Conservation (phyloP, 2,888 invertebrate genomes). For the Caradrina clavipalpis region DNA sequence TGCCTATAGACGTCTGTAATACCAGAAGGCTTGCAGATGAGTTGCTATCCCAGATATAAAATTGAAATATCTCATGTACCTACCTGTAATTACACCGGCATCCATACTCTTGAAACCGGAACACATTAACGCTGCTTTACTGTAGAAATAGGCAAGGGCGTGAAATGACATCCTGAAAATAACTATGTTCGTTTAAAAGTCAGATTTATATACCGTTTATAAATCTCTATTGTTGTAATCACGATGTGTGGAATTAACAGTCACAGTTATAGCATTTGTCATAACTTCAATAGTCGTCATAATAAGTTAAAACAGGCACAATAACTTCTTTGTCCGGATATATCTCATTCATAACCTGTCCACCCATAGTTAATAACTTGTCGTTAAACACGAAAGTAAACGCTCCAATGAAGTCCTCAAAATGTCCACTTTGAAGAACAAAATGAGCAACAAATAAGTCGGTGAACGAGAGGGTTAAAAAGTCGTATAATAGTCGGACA, state of each 20-base stretch:
- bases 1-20: too few species aligned
- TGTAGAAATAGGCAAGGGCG: too few species aligned
- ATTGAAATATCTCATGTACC: too few species aligned
- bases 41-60: too few species aligned
- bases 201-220: too few species aligned
- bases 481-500: slow-evolving; percentile 16
- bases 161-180: too few species aligned
- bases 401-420: neutral
- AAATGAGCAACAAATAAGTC: slow-evolving; percentile 15
- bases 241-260: neutral
- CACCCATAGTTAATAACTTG: slow-evolving; percentile 10
- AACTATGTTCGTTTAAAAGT: too few species aligned
- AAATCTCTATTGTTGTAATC: too few species aligned
- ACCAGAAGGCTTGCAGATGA: too few species aligned
- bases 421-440: slow-evolving; percentile 10
- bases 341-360: slow-evolving; percentile 1
- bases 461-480: slow-evolving; percentile 25
- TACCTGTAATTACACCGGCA: too few species aligned
- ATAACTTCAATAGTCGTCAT: neutral
- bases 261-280: neutral
- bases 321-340: neutral
- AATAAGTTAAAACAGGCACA: neutral
- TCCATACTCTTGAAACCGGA: too few species aligned
- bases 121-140: too few species aligned
- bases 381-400: slow-evolving; percentile 14